These are phyloP conservation scores for Eufriesea mexicana DNA, from an alignment of 1,140 invertebrate genomes.

Conservation along the genomic window DNA sequence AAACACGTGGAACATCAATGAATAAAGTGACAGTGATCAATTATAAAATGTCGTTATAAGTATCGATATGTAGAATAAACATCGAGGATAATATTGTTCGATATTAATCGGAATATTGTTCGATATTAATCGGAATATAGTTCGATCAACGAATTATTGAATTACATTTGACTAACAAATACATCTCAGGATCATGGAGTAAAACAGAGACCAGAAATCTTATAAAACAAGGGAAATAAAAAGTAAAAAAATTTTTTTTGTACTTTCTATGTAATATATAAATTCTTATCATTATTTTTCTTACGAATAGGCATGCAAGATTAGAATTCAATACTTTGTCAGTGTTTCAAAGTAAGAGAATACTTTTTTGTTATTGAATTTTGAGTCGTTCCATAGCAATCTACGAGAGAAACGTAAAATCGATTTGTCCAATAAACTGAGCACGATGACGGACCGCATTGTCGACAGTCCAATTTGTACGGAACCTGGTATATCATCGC, in stretches of 20 bases:
- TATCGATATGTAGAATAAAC: too few relatives aligned
- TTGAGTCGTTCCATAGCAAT: slow-evolving; percentile 3
- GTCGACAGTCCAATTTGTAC: slow-evolving; percentile 49
- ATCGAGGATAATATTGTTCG: too few relatives aligned
- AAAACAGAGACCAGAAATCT: neutral
- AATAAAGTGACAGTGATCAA: too few relatives aligned
- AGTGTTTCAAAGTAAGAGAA: neutral
- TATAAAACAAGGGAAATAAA: neutral
- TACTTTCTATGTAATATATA: neutral
- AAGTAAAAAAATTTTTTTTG: neutral
- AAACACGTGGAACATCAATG: too few relatives aligned
- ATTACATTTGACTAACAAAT: neutral
- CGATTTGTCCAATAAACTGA: slow-evolving; percentile 37
- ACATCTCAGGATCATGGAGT: neutral
- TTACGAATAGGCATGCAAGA: too few relatives aligned
- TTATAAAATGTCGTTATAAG: too few relatives aligned
- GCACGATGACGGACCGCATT: slow-evolving; percentile 34
- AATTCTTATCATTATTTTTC: too few relatives aligned
- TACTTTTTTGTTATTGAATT: slow-evolving; percentile 3
- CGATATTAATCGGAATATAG: too few relatives aligned
- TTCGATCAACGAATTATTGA: too few relatives aligned
- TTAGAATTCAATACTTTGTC: neutral
- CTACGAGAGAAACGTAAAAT: slow-evolving; percentile 23
- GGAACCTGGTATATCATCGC: slow-evolving; percentile 33
- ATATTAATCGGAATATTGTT: too few relatives aligned